Conservation (phyloP, 2,113 vertebrate genomes). For the Sorex araneus region DNA sequence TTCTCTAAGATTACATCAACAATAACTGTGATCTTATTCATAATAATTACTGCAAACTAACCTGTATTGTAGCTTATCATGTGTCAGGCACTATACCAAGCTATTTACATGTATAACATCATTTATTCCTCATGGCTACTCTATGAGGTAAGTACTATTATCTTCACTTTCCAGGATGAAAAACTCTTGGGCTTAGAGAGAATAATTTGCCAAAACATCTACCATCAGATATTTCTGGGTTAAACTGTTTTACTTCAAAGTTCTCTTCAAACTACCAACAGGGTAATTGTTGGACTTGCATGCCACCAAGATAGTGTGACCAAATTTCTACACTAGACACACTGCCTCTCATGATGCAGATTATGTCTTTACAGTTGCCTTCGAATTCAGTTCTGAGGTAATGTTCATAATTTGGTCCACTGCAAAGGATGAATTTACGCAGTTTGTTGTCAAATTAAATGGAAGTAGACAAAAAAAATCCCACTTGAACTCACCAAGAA, state of each 20-base stretch:
- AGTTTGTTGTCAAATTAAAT: slow-evolving; percentile 53
- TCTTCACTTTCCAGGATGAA: slow-evolving; percentile 26
- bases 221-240: background rate
- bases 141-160: slow-evolving; percentile 59
- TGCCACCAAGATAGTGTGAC: background rate
- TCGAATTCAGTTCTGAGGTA: slow-evolving; percentile 26
- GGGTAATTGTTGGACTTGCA: background rate
- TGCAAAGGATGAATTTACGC: slow-evolving; percentile 34
- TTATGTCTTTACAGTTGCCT: background rate
- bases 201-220: slow-evolving; percentile 33
- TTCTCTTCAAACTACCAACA: background rate
- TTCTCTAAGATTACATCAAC: background rate
- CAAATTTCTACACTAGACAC: background rate
- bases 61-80: slow-evolving; percentile 19
- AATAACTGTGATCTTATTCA: background rate
- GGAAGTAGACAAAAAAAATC: background rate
- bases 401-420: background rate
- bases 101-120: background rate
- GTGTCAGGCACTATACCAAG: slow-evolving; percentile 10
- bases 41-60: background rate
- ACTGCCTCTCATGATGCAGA: background rate
- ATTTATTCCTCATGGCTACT: slow-evolving; percentile 51
- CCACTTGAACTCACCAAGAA: background rate
- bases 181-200: slow-evolving; percentile 40
- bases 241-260: background rate